These are phyloP conservation scores for Drosophila leonis DNA, from an alignment of 2,888 invertebrate genomes.

Conservation along the genomic window DNA sequence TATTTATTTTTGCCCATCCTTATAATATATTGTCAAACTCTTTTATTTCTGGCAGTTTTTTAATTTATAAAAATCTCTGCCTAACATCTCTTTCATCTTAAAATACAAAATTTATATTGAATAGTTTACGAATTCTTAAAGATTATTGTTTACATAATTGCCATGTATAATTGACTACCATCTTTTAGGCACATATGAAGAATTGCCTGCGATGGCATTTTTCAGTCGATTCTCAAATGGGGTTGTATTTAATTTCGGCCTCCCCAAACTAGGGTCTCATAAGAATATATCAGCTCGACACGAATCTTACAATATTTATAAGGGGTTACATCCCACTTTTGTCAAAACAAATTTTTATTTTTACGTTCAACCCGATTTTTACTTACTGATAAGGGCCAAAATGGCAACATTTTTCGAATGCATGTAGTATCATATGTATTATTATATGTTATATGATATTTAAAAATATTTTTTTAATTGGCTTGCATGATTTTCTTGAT, in stretches of 20 bases:
- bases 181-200: neutral
- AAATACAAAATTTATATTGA: neutral
- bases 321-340: too few species aligned
- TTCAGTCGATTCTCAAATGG: neutral
- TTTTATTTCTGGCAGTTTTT: neutral
- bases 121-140: neutral
- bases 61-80: neutral
- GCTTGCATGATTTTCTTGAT: neutral
- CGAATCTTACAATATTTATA: too few species aligned
- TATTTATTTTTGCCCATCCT: constrained; percentile 21
- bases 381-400: too few species aligned
- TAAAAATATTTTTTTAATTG: neutral
- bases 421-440: neutral
- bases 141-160: neutral
- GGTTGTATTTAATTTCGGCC: too few species aligned
- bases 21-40: neutral
- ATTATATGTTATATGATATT: neutral
- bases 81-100: neutral
- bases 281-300: too few species aligned
- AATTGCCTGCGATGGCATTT: neutral
- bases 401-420: neutral
- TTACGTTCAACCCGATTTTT: too few species aligned
- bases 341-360: too few species aligned
- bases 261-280: too few species aligned
- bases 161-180: neutral